Evolutionary conservation across 2,797 vertebrate genomes (phyloP).

Genomic region (Molossus alvarezi): DNA sequence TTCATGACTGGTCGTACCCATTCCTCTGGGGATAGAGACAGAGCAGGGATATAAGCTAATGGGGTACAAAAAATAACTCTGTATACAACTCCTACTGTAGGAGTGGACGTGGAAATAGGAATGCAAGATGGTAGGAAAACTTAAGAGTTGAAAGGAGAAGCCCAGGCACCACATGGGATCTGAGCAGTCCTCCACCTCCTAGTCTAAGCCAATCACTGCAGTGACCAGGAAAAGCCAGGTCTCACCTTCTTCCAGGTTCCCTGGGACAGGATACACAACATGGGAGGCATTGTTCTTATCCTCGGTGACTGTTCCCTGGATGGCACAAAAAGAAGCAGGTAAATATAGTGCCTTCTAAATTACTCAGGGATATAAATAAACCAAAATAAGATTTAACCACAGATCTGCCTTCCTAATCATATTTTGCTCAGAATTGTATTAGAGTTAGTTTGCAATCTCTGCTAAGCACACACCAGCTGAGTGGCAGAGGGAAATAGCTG

Average conservation of each 20-base stretch:
- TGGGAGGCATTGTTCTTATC: conserved; percentile 96
- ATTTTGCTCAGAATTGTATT: conserved; percentile 43
- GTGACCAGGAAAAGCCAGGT: background rate
- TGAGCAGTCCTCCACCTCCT: background rate
- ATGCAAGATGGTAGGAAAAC: background rate
- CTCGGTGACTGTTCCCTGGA: conserved; percentile 96
- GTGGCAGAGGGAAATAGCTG: background rate
- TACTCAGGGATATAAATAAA: conserved; percentile 29
- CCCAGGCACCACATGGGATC: background rate
- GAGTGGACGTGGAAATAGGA: background rate
- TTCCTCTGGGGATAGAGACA: conserved; percentile 93
- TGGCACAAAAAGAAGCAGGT: conserved; percentile 30
- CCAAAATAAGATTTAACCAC: conserved; percentile 12
- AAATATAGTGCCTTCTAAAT: background rate
- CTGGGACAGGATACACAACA: conserved; percentile 96
- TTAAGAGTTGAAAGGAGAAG: background rate
- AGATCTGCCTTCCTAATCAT: conserved; percentile 27
- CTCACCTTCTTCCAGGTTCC: conserved; percentile 97
- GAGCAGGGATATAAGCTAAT: conserved; percentile 59
- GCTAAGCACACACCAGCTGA: conserved; percentile 28
- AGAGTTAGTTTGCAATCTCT: conserved; percentile 53
- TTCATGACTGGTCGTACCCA: conserved; percentile 99
- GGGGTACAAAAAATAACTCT: conserved; percentile 1
- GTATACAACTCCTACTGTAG: background rate
- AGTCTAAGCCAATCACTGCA: background rate